Base-by-base conservation (phyloP, 2,888 invertebrate genomes). In the Tortrix viridana region DNA sequence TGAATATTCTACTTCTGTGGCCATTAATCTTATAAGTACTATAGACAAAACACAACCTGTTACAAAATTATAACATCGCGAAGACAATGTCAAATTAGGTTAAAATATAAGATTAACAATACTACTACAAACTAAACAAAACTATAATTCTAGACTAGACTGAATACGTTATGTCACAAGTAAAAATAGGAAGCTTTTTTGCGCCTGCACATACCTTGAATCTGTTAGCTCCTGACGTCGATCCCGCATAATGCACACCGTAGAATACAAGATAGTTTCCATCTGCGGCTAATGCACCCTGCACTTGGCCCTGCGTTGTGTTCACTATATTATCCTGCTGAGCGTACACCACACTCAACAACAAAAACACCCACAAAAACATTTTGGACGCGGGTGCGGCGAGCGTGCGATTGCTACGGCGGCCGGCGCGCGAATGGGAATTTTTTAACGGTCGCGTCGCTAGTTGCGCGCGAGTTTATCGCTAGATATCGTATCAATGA, bases 201-300 rank as follows among this genome's bases (percentile, higher is more conserved):
- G 3, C 44, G 19, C 18, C 12, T 7, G 18, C 16, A 18, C 56
- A 16, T 50, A 69, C 69, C 68, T 69, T 69, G 54, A 69, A 69
- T 32, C 69, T 52, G 48, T 67, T 64, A n/a, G 48, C 44, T 18
- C 65, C 65, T 7, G 60, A 53, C n/a, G 56, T 49, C 1, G 46
- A 9, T 16, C 69, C 60, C 3, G 82, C 90, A 58, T 91, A 91
- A n/a, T 84, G 85, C 14, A 91, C 72, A 0, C 88, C 89, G 67
- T 85, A 85, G 55, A 86, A 91, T 1, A 73, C 75, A 20, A 68
- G 70, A 66, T 86, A 87, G 54, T 79, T 72, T 0, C 84, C 85
- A 67, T 84, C 84, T 0, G 57, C 14, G 0, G 76, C 80, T 4
- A 65, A 69, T 1, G 64, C 65, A 0, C 88, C 89, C 49, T 80